These are phyloP conservation scores for Malurus splendens DNA, from an alignment of 2,797 vertebrate genomes.

Conservation along the genomic window DNA sequence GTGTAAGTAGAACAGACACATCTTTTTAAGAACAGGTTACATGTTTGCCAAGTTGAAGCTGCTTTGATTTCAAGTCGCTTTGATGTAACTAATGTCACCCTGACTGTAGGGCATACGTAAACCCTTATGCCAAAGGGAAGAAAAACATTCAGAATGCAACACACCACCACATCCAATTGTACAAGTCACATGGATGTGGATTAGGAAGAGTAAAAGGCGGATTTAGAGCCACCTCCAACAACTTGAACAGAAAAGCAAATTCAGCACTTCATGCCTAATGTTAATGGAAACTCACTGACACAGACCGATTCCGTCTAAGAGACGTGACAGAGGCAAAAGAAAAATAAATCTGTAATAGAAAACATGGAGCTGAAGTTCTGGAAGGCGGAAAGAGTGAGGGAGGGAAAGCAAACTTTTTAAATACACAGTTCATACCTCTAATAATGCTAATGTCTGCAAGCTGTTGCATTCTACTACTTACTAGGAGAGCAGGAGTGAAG, in stretches of 20 bases:
- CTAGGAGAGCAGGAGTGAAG: background rate
- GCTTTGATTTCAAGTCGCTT: background rate
- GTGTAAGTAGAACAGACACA: background rate
- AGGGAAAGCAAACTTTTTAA: background rate
- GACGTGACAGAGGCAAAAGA: background rate
- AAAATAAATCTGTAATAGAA: background rate
- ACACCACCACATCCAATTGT: background rate
- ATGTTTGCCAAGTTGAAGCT: background rate
- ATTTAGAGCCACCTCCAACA: background rate
- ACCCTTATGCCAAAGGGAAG: background rate
- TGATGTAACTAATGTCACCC: background rate
- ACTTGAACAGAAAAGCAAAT: background rate
- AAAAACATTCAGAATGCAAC: background rate
- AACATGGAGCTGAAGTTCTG: background rate
- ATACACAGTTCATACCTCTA: background rate
- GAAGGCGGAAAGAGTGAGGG: background rate
- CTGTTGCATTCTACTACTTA: background rate
- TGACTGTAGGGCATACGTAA: background rate
- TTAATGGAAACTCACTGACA: background rate
- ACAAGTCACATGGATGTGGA: background rate
- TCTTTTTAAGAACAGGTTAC: background rate
- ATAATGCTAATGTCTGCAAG: background rate
- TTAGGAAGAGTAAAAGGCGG: background rate
- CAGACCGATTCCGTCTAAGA: background rate
- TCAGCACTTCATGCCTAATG: background rate